Evolutionary conservation across 2,113 vertebrate genomes (phyloP), one percentile per base, ranked within the genome.

Genomic region (Neopipo cinnamomea): DNA sequence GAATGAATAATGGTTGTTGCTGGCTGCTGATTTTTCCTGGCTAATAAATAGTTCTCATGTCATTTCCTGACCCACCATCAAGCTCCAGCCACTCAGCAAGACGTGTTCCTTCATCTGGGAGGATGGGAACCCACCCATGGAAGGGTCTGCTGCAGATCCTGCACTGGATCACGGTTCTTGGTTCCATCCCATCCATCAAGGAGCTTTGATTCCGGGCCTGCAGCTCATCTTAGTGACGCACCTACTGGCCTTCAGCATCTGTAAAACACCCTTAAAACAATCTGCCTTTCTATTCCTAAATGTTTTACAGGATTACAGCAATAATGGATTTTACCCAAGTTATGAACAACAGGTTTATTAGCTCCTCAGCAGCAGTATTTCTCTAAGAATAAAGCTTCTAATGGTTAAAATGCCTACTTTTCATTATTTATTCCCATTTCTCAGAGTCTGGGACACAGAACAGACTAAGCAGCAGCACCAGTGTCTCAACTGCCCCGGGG

Each of bases 381-480:
- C 76, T 49, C 11, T 8, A 63, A 41, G 23, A 61, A 65, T 22
- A 25, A 59, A 18, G 4, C 33, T 84, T 8, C 49, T 37, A 27
- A 6, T 5, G 1, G 13, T 42, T n/a, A 1, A 49, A 89, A 50
- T 0, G 0, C 5, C 22, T 15, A 1, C 3, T 58, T 62, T 74
- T 42, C 33, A 44, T 12, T 12, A 3, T 22, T 70, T 41, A 4
- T 49, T 84, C 31, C 27, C 8, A n/a, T 50, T 73, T 81, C 28
- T 39, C 4, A 0, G 4, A 14, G 14, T 2, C 24, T n/a, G 33
- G 22, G 72, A 18, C 20, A 5, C 2, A 14, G 58, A 8, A n/a
- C 77, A 89, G 31, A 6, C 4, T 7, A 4, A 47, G 78, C 59
- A 87, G 70, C 83, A 85, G 63, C 33, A 16, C 14, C 4, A 3